Evolutionary conservation across 1,140 invertebrate genomes (phyloP), one percentile per base, ranked within the genome.

Genomic region (Acromyrmex charruanus): DNA sequence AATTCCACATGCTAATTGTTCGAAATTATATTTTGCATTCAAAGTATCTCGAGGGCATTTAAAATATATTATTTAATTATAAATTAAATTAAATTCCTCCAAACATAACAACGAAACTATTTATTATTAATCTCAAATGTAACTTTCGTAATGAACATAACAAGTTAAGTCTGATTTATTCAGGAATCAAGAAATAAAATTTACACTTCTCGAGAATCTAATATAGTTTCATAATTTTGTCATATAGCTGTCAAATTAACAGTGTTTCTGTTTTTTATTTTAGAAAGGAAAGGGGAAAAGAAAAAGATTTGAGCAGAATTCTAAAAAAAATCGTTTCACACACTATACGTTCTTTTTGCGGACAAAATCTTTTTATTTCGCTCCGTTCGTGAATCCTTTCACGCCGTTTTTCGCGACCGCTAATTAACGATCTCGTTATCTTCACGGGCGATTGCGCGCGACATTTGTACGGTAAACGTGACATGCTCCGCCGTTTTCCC

Each of bases 371-470:
- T 39, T 61, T 81, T 55, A 35, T 75, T 61, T 61, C 61, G 1
- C 2, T 7, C 1, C 14, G 39, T 51, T 58, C 58, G 44, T 31
- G 53, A 21, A 61, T 25, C 14, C 51, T 71, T 69, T 69, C 69
- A 49, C 49, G 16, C 49, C 69, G 35, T 77, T 21, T 51, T 61
- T 31, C 69, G 55, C 59, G 25, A 86, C 63, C 77, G 69, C 74
- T 90, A 89, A 89, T 90, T 90, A 90, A 89, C 89, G 51, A 84
- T 89, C 85, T 89, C 85, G 77, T 90, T 90, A 89, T 90, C 77
- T 90, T 90, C 77, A 63, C 72, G 72, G 65, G 18, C 55, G 77
- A 90, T 90, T 87, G 88, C 77, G 2, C 58, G 69, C 63, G 75
- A 86, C 71, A 87, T 90, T 87, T 87, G 77, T 89, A 81, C 65